Percentiles rank a stretch among this genome's conserved stretches.
phyloP scores from a whole-genome alignment of 2,797 vertebrate genomes.

The Balearica regulorum region DNA sequence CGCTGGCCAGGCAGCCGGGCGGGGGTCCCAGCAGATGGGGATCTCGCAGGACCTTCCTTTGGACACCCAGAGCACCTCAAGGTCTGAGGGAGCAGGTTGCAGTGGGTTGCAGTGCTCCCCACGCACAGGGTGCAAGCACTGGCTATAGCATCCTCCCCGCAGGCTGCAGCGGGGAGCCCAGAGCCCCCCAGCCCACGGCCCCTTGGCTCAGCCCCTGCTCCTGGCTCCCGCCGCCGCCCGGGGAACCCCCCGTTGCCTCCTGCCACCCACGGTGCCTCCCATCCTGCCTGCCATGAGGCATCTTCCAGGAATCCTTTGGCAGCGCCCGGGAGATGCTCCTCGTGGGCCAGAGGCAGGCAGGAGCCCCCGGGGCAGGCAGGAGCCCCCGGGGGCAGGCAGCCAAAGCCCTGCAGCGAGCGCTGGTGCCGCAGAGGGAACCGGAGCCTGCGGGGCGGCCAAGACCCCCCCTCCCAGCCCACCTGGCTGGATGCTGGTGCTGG shows the following conservation, averaged over 20 bases:
- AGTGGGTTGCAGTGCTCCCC: fast-evolving
- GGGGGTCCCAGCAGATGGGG: background rate
- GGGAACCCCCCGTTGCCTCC: background rate
- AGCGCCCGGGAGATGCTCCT: background rate
- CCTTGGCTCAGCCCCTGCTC: background rate
- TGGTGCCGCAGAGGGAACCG: fast-evolving
- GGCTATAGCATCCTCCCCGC: fast-evolving
- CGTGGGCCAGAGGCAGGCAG: fast-evolving
- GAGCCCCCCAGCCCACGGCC: background rate
- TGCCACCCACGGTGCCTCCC: fast-evolving
- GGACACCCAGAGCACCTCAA: background rate
- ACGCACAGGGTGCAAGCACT: fast-evolving
- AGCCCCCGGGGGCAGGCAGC: background rate
- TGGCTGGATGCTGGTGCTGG: background rate
- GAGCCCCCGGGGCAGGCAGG: background rate
- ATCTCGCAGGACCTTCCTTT: background rate
- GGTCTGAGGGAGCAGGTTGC: background rate
- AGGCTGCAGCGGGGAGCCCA: background rate
- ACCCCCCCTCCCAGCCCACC: background rate
- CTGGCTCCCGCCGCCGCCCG: fast-evolving
- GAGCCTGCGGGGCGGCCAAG: background rate
- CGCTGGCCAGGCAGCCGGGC: fast-evolving
- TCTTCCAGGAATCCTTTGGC: conserved; percentile 4
- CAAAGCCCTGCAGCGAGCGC: background rate
- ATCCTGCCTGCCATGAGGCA: background rate